phyloP scores from a whole-genome alignment of 1,140 invertebrate species.

The Procambarus virginalis region DNA sequence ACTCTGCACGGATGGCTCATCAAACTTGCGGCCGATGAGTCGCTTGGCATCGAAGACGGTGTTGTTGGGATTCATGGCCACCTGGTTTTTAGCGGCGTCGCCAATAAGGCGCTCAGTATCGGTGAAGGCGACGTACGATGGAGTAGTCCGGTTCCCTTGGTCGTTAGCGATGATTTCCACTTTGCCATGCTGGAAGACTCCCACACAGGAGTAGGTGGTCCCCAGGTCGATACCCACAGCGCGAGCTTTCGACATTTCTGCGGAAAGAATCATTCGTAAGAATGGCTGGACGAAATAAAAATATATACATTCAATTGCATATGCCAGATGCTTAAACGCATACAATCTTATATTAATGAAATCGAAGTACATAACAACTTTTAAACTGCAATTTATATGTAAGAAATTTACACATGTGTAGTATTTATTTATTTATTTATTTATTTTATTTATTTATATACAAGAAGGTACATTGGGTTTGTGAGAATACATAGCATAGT shows the following conservation, averaged over 20 bases:
- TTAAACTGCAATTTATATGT: too few relatives aligned
- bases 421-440: too few relatives aligned
- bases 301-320: too few relatives aligned
- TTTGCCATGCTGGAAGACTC: slow-evolving; percentile 35
- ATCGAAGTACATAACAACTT: too few relatives aligned
- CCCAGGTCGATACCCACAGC: slow-evolving; percentile 32
- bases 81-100: slow-evolving; percentile 39
- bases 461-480: too few relatives aligned
- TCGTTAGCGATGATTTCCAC: slow-evolving; percentile 36
- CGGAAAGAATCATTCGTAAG: not conserved
- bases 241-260: slow-evolving; percentile 5
- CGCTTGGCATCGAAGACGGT: slow-evolving; percentile 28
- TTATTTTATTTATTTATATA: too few relatives aligned
- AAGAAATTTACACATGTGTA: too few relatives aligned
- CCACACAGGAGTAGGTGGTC: slow-evolving; percentile 37
- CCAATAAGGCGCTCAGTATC: slow-evolving; percentile 32
- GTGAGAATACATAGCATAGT: too few relatives aligned
- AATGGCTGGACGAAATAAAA: too few relatives aligned
- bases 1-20: slow-evolving; percentile 19
- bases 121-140: slow-evolving; percentile 33
- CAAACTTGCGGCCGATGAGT: slow-evolving; percentile 32
- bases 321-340: too few relatives aligned
- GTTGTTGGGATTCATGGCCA: slow-evolving; percentile 35
- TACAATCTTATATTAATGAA: too few relatives aligned
- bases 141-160: slow-evolving; percentile 30